Conservation (phyloP, 2,797 vertebrate species). For the Sciurus vulgaris region DNA sequence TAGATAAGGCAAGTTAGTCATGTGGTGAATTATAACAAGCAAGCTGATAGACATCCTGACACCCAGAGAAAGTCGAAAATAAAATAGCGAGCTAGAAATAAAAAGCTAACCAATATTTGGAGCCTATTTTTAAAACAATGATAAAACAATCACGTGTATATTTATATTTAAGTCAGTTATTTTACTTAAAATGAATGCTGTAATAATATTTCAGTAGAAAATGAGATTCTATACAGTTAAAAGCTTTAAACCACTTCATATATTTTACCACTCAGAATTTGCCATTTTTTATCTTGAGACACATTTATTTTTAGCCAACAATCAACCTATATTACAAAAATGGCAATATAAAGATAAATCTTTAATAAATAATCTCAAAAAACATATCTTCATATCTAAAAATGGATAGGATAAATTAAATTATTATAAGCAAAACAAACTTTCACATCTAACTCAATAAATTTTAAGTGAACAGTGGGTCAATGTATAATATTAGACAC, state of each 20-base stretch:
- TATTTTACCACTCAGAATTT: background rate
- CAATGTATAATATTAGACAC: background rate
- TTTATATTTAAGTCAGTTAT: background rate
- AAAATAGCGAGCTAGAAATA: slow-evolving; percentile 1
- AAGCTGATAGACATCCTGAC: slow-evolving; percentile 34
- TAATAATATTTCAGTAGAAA: background rate
- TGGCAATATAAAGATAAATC: background rate
- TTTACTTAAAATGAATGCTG: background rate
- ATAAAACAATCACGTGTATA: background rate
- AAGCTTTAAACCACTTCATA: background rate
- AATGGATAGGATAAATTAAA: background rate
- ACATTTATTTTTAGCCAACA: background rate
- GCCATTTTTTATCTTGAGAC: background rate
- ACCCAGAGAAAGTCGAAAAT: slow-evolving; percentile 43
- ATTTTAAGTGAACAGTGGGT: background rate
- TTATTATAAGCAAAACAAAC: background rate
- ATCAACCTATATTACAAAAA: background rate
- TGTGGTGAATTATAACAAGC: slow-evolving; percentile 44
- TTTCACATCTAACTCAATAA: background rate
- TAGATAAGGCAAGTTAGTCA: slow-evolving; percentile 55
- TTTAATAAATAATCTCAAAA: background rate
- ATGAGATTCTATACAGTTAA: background rate
- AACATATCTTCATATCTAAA: background rate
- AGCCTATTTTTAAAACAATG: slow-evolving; percentile 29
- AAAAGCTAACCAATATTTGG: slow-evolving; percentile 9